Evolutionary conservation across 2,888 invertebrate genomes (phyloP), one percentile per base, ranked within the genome.

Genomic region (Drosophila nr. perissopoda): DNA sequence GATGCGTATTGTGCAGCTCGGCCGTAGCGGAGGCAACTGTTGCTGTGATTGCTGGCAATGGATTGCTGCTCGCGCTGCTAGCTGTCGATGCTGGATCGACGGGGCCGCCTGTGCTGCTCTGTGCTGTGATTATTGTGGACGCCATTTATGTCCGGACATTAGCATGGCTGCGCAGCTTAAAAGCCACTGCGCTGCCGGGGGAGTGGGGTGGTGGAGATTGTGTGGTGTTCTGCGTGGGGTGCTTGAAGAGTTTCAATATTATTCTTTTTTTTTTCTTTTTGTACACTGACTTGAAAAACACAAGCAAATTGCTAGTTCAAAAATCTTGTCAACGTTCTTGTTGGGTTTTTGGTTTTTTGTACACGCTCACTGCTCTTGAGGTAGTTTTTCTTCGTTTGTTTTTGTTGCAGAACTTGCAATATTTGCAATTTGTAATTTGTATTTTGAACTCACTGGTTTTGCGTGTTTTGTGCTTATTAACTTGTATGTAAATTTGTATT

Each of bases 61-160:
- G 31, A 57, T 71, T 81, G 73, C 69, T 73, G 76, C 59, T 64
- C 80, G 68, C 52, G 53, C 58, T 68, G 76, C 68, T 81, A 83
- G 71, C 62, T 68, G 79, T 90, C 69, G 76, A 54, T 82, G 89
- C 88, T 82, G 91, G 83, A 81, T 92, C 92, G 85, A 90, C 89
- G 82, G 89, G 88, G 79, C 91, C 91, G 85, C 90, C 92, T 54
- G 74, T 81, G 85, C 92, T 91, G 82, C 91, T 90, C 87, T 92
- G 92, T 83, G 93, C 92, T 84, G 93, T 91, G 91, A 93, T 93
- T 91, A 93, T 91, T 91, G 93, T 87, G 76, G 92, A 93, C 89
- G 93, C 92, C 93, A 93, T 93, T 91, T 92, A 92, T 87, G 83
- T 78, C 74, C 91, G 69, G 66, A 82, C 83, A 77, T 78, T 91